These are phyloP conservation scores for Heliornis fulica DNA, from an alignment of 2,113 vertebrate genomes.

Conservation along the genomic window DNA sequence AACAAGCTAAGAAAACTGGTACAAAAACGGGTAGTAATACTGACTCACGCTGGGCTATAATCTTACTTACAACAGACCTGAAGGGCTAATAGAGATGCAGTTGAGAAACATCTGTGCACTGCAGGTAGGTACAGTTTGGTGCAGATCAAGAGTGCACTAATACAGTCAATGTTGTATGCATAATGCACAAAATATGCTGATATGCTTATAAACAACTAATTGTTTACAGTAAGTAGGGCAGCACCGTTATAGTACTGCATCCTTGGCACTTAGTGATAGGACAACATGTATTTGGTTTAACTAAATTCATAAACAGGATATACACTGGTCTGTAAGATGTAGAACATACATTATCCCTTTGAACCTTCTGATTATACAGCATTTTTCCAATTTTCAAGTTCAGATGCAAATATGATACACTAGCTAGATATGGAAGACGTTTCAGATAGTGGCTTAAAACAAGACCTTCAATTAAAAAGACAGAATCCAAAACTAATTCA, in stretches of 20 bases:
- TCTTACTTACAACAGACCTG: conserved; percentile 23
- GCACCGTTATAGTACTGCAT: conserved; percentile 25
- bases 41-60: conserved; percentile 63
- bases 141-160: conserved; percentile 49
- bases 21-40: conserved; percentile 69
- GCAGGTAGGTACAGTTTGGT: conserved; percentile 23
- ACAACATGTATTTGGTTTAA: conserved; percentile 71
- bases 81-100: conserved; percentile 15
- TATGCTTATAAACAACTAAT: conserved; percentile 45
- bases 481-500: not conserved
- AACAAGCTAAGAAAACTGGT: conserved; percentile 51
- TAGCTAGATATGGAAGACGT: conserved; percentile 29
- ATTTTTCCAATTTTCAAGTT: conserved; percentile 55
- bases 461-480: conserved; percentile 14
- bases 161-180: conserved; percentile 27
- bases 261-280: conserved; percentile 74
- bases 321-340: conserved; percentile 36
- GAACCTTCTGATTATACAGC: conserved; percentile 57
- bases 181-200: conserved; percentile 60
- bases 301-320: conserved; percentile 60
- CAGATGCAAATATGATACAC: conserved; percentile 33
- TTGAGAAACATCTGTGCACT: conserved; percentile 28
- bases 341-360: conserved; percentile 72
- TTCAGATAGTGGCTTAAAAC: conserved; percentile 38
- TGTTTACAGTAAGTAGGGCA: conserved; percentile 40